Percentiles rank a stretch among this genome's conserved stretches.
Conservation (phyloP, 2,113 vertebrate genomes). For the Alectura lathami region DNA sequence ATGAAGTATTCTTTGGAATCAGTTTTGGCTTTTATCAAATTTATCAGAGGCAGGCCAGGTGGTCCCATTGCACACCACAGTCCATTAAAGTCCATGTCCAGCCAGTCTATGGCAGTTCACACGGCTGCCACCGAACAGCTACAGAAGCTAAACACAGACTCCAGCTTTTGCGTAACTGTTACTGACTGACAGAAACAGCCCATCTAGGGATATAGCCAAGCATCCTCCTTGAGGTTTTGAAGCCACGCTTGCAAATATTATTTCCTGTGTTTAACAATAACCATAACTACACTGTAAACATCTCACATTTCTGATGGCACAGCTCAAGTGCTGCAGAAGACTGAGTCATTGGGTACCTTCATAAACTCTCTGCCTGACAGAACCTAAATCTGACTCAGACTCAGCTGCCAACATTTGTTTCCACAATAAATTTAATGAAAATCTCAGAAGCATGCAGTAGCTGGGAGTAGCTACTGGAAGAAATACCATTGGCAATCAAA, state of each 20-base stretch:
- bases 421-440: neutral
- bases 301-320: neutral
- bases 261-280: conserved; percentile 1
- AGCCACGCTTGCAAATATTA: neutral
- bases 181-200: neutral
- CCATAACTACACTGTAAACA: neutral
- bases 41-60: neutral
- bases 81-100: neutral
- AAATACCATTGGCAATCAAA: neutral
- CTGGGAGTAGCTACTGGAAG: neutral
- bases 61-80: neutral
- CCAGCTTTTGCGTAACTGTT: rapidly evolving
- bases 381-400: conserved; percentile 6
- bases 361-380: neutral
- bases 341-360: neutral
- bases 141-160: neutral
- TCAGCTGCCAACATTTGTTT: neutral
- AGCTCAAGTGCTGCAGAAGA: neutral
- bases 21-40: neutral
- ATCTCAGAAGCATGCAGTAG: neutral
- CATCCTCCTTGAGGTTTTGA: neutral
- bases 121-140: neutral
- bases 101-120: neutral
- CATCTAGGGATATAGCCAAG: neutral
- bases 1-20: neutral